These are phyloP conservation scores for Enteromius anoplus DNA, from an alignment of 2,797 vertebrate genomes.

Conservation along the genomic window DNA sequence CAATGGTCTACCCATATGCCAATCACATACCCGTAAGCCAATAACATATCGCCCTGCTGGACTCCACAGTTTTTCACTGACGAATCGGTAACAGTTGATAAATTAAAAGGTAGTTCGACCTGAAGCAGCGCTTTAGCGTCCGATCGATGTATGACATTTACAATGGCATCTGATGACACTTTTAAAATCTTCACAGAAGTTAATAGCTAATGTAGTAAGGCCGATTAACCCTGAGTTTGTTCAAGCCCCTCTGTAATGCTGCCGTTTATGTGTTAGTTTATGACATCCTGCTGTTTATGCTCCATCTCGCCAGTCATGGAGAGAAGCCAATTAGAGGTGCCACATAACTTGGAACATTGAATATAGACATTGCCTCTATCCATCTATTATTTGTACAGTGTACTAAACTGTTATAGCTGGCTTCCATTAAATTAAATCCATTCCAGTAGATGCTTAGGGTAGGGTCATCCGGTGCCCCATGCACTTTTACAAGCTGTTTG, in stretches of 20 bases:
- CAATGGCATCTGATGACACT: too few species aligned
- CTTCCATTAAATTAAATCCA: neutral
- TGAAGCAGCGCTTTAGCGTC: too few species aligned
- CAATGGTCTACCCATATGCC: too few species aligned
- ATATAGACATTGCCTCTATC: neutral
- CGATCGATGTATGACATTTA: too few species aligned
- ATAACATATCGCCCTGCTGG: too few species aligned
- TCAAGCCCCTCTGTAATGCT: neutral
- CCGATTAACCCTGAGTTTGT: neutral
- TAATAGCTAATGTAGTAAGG: neutral
- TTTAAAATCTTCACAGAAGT: neutral
- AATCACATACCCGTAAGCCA: too few species aligned
- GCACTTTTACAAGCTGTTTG: too few species aligned
- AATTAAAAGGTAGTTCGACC: too few species aligned
- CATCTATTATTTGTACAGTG: neutral
- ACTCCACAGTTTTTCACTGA: too few species aligned
- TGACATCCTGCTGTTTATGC: neutral
- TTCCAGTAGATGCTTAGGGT: neutral
- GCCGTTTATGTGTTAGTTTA: neutral
- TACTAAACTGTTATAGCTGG: neutral
- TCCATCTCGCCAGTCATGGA: too few species aligned
- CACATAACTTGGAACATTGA: neutral
- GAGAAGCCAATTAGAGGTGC: neutral
- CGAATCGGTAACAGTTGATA: too few species aligned
- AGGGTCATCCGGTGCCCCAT: too few species aligned